These are phyloP conservation scores for Conus ventricosus DNA, from an alignment of 1,140 invertebrate species.

Conservation along the genomic window DNA sequence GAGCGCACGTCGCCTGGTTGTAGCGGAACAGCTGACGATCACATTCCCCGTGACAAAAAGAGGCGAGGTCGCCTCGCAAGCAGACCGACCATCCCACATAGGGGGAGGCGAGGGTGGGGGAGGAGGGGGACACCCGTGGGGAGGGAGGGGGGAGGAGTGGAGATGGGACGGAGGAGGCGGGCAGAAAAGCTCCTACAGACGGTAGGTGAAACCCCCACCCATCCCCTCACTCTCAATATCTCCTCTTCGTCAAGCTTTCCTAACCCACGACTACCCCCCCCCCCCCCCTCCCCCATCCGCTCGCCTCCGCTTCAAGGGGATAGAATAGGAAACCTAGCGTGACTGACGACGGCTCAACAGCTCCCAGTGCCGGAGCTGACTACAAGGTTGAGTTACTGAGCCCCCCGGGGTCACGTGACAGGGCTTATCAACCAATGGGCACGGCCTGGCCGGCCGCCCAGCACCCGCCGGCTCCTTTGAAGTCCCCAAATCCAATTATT, in stretches of 20 bases:
- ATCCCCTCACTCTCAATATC: too few relatives aligned
- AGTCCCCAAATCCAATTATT: constrained; percentile 61
- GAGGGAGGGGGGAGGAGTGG: too few relatives aligned
- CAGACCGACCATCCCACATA: neutral
- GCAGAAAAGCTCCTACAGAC: too few relatives aligned
- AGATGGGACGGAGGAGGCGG: too few relatives aligned
- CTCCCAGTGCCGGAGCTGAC: neutral
- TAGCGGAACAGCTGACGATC: neutral
- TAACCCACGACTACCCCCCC: too few relatives aligned
- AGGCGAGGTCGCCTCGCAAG: constrained; percentile 13
- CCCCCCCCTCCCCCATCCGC: neutral
- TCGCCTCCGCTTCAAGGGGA: neutral
- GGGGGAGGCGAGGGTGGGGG: neutral
- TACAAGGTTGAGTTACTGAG: constrained; percentile 42
- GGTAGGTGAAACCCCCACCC: too few relatives aligned
- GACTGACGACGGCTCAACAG: constrained; percentile 6
- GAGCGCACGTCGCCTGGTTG: too few relatives aligned
- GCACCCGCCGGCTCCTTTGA: constrained; percentile 50
- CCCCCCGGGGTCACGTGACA: constrained; percentile 47
- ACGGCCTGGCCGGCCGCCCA: constrained; percentile 11
- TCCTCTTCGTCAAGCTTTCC: too few relatives aligned
- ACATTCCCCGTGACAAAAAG: neutral
- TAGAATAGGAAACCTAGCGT: constrained; percentile 17
- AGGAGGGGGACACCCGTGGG: neutral
- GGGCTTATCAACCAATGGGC: constrained; percentile 42